Percentiles rank a stretch among this genome's conserved stretches.
Conservation (phyloP, 2,888 invertebrate genomes). For the Pachliopta kotzebuea region DNA sequence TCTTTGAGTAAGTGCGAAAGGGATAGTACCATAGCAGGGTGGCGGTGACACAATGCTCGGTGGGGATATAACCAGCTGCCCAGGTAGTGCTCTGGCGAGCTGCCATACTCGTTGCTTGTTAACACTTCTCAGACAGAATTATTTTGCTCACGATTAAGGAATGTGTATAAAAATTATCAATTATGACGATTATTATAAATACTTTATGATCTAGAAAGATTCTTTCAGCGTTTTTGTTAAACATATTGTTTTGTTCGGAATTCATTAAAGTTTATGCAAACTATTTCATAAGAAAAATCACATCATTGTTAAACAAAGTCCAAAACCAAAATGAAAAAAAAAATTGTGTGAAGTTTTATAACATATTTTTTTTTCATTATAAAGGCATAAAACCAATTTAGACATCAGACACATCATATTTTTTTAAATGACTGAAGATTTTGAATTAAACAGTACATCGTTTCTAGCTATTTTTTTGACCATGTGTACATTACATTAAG, state of each 20-base stretch:
- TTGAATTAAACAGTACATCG: background rate
- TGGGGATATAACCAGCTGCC: constrained; percentile 76
- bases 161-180: constrained; percentile 44
- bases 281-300: background rate
- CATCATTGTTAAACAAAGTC: background rate
- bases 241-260: background rate
- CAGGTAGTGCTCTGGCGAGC: constrained; percentile 73
- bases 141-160: constrained; percentile 60
- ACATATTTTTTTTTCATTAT: too few species aligned
- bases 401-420: background rate
- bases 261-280: background rate
- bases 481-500: too few species aligned
- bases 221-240: background rate
- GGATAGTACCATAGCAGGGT: constrained; percentile 67
- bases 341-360: too few species aligned
- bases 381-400: too few species aligned
- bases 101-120: constrained; percentile 73
- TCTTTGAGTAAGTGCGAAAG: constrained; percentile 57
- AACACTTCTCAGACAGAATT: constrained; percentile 69
- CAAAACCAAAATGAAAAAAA: background rate
- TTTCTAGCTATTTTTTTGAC: background rate
- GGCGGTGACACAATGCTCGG: constrained; percentile 52
- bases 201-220: background rate
- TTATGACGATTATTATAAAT: constrained; percentile 10
- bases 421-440: background rate